Conservation (phyloP, 2,113 vertebrate species). For the Nesospiza acunhae region DNA sequence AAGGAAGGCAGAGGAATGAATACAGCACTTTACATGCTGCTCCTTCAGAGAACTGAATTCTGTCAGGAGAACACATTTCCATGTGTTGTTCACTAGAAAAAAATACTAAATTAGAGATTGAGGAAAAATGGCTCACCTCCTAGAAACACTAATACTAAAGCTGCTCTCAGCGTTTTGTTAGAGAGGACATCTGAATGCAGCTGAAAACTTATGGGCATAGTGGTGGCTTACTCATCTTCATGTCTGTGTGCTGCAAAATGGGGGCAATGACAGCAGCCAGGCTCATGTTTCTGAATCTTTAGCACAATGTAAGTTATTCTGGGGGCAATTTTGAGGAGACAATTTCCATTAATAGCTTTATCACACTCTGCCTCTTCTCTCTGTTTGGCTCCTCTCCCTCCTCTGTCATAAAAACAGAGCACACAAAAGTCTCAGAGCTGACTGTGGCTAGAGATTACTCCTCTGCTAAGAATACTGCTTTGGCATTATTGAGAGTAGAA, state of each 20-base stretch:
- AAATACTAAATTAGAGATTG: background rate
- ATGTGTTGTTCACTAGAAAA: background rate
- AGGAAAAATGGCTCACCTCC: background rate
- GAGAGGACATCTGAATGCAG: background rate
- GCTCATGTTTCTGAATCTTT: background rate
- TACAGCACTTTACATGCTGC: background rate
- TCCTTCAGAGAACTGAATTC: background rate
- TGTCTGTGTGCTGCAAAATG: background rate
- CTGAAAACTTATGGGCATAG: background rate
- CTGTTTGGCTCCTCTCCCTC: background rate
- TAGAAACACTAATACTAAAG: background rate
- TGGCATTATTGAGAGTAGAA: background rate
- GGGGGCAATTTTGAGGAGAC: background rate
- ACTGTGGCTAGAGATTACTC: fast-evolving
- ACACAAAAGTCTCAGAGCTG: background rate
- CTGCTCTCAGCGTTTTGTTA: background rate
- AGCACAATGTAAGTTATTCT: background rate
- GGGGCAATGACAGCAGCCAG: background rate
- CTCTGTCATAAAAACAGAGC: background rate
- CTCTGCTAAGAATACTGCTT: background rate
- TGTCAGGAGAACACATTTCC: background rate
- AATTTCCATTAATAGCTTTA: background rate
- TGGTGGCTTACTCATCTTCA: background rate
- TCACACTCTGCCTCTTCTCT: background rate
- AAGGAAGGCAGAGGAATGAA: background rate